Evolutionary conservation across 2,113 vertebrate species (phyloP), one percentile per base, ranked within the genome.

Genomic region (Sclerurus mexicanus): DNA sequence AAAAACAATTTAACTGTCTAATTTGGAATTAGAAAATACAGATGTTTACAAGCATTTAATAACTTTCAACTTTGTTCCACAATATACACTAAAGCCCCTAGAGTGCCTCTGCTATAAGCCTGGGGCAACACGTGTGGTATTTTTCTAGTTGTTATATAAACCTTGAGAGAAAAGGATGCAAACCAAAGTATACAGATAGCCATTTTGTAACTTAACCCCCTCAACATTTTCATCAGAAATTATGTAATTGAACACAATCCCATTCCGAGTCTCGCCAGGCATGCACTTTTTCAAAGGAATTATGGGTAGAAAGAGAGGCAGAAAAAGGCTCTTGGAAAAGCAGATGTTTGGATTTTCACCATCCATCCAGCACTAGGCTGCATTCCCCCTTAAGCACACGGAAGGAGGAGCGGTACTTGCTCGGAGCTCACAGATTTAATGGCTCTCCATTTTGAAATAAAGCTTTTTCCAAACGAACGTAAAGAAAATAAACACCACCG

Each of bases 251-350:
- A 96, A 92, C 39, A 74, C 56, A 92, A 72, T 28, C 59, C 59
- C 59, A 71, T 75, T 80, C 53, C 58, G 37, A 80, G 69, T 62
- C 73, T 81, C 94, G 79, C 53, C 83, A 93, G 56, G 60, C 86
- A 73, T 56, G 59, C 60, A 82, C 68, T 89, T 93, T 96, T 92
- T 56, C 14, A 23, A 76, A 72, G 75, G 86, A 78, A 92, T 78
- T 87, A 71, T 75, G 80, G 85, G 90, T 72, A 96, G 44, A 53
- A 64, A 64, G 0, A 73, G 39, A 66, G 69, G 75, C 73, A 84
- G 80, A 75, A 92, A 90, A 93, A 93, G 53, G 68, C 76, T 81
- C 53, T 83, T 86, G 85, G 67, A 92, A 86, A 89, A 58, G 64
- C 79, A 90, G 83, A 85, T 75, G 78, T 77, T 86, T 77, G 84